Evolutionary conservation across 2,797 vertebrate genomes (phyloP).

Genomic region (Danio aesculapii): DNA sequence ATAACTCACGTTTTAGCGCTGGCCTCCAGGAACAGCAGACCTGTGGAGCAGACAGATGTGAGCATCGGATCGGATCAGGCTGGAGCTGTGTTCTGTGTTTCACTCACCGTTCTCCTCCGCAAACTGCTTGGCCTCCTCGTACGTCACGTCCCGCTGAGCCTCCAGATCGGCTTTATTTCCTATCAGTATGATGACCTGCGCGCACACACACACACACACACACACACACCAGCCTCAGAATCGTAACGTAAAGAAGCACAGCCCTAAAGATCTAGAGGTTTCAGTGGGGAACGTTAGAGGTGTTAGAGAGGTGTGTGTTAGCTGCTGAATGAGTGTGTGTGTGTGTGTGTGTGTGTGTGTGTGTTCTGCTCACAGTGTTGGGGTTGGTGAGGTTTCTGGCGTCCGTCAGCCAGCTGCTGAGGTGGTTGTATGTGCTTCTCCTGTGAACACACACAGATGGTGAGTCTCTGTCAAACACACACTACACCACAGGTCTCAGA

Average conservation of each 20-base stretch:
- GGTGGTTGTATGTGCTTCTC: constrained; percentile 99
- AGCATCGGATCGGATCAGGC: too few relatives aligned
- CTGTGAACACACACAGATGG: constrained; percentile 2
- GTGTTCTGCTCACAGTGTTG: constrained; percentile 90
- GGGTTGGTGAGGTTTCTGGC: constrained; percentile 88
- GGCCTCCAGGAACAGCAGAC: constrained; percentile 95
- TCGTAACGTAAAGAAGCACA: constrained; percentile 28
- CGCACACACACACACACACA: too few relatives aligned
- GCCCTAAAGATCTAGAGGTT: too few relatives aligned
- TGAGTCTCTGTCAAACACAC: too few relatives aligned
- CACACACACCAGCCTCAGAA: too few relatives aligned
- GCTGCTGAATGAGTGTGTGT: too few relatives aligned
- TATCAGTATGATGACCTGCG: constrained; percentile 96
- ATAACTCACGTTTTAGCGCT: constrained; percentile 97
- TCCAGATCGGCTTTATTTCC: constrained; percentile 98
- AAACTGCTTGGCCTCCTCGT: constrained; percentile 98
- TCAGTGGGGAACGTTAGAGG: too few relatives aligned
- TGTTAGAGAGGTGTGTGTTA: too few relatives aligned
- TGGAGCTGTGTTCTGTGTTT: constrained; percentile 55
- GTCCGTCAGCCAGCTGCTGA: constrained; percentile 92
- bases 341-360: too few relatives aligned
- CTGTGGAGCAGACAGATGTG: constrained; percentile 53
- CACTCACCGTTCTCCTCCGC: constrained; percentile 95
- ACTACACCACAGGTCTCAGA: too few relatives aligned
- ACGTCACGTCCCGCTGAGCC: constrained; percentile 96